Evolutionary conservation across 2,113 vertebrate species (phyloP).

Genomic region (Sphyrna mokarran): DNA sequence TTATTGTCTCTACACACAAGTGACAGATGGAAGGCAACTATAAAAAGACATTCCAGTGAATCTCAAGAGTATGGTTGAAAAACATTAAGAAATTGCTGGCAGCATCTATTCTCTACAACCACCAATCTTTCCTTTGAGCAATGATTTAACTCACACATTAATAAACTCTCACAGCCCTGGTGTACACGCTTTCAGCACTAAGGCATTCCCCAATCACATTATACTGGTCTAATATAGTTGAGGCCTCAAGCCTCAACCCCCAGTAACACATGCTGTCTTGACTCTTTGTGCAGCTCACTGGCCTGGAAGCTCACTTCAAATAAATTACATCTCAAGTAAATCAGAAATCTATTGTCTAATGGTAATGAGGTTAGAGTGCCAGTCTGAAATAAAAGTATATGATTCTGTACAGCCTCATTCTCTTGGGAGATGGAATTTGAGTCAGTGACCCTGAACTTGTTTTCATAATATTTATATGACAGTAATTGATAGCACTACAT

Average conservation of each 20-base stretch:
- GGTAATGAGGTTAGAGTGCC: not conserved
- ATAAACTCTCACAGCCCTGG: not conserved
- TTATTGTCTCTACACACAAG: not conserved
- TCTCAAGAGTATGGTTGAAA: not conserved
- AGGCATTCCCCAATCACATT: not conserved
- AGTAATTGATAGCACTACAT: not conserved
- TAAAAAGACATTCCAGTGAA: not conserved
- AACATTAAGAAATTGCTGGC: not conserved
- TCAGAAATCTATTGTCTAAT: not conserved
- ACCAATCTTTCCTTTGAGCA: not conserved
- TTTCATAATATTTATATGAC: conserved; percentile 5
- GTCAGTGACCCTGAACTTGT: not conserved
- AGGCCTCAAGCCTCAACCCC: not conserved
- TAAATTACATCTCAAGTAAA: not conserved
- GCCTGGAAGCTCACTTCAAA: not conserved
- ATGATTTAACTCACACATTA: not conserved
- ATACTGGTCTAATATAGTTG: not conserved
- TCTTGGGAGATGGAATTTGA: conserved; percentile 8
- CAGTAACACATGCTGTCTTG: not conserved
- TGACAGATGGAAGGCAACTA: not conserved
- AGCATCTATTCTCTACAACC: too few species aligned
- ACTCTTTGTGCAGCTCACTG: not conserved
- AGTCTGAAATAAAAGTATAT: not conserved
- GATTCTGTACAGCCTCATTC: not conserved
- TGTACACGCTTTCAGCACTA: not conserved